Percentiles rank a stretch among this genome's conserved stretches.
Evolutionary conservation across 2,888 invertebrate species (phyloP).

Genomic region (Pteria penguin): DNA sequence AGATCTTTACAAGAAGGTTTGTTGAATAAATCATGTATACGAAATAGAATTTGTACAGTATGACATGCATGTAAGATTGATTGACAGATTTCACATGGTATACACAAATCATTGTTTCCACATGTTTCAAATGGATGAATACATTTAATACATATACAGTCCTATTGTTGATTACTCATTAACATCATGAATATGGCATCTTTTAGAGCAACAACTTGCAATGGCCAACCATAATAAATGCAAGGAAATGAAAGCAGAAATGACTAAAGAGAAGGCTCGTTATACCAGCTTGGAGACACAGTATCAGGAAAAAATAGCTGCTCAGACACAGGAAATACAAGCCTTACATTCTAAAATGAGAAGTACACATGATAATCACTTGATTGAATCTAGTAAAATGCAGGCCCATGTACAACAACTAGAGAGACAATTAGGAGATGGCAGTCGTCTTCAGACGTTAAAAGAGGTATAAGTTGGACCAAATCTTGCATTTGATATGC

Average conservation of each 20-base stretch:
- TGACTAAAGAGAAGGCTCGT: slow-evolving; percentile 86
- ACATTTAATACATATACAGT: too few relatives aligned
- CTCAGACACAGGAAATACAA: slow-evolving; percentile 84
- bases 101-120: too few relatives aligned
- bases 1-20: slow-evolving; percentile 75
- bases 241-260: slow-evolving; percentile 87
- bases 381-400: slow-evolving; percentile 84
- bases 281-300: slow-evolving; percentile 82
- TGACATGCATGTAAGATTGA: too few relatives aligned
- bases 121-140: too few relatives aligned
- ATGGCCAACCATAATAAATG: slow-evolving; percentile 88
- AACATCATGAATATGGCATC: too few relatives aligned
- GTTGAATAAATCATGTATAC: too few relatives aligned
- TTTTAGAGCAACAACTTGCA: slow-evolving; percentile 80
- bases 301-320: slow-evolving; percentile 83
- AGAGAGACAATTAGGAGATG: slow-evolving; percentile 59
- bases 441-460: slow-evolving; percentile 56
- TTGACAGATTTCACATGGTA: too few relatives aligned
- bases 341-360: slow-evolving; percentile 84
- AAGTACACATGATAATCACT: slow-evolving; percentile 83
- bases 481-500: too few relatives aligned
- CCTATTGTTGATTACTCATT: too few relatives aligned
- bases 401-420: slow-evolving; percentile 73
- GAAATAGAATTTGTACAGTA: too few relatives aligned
- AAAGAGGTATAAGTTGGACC: slow-evolving; percentile 62